Conservation (phyloP, 2,113 vertebrate species). For the Siphamia tubifer region DNA sequence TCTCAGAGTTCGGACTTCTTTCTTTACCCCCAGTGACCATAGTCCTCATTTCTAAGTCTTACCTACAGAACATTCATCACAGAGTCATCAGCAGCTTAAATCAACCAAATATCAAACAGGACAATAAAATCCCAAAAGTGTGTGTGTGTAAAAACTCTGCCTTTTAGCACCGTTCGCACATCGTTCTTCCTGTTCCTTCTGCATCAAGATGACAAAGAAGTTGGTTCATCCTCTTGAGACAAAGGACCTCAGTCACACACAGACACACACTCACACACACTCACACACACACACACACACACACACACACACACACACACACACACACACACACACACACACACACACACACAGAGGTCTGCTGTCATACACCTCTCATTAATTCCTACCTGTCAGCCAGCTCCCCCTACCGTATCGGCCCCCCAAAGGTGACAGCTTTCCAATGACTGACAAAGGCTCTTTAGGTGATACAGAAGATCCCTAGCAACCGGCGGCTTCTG, state of each 20-base stretch:
- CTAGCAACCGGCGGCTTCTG: conserved; percentile 73
- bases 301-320: too few relatives aligned
- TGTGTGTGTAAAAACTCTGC: too few relatives aligned
- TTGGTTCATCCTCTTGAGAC: conserved; percentile 74
- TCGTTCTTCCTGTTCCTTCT: conserved; percentile 28
- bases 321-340: conserved; percentile 23
- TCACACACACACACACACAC: conserved; percentile 25
- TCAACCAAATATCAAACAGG: too few relatives aligned
- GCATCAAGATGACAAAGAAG: conserved; percentile 55
- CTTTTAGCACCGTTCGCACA: too few relatives aligned
- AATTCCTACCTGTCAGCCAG: conserved; percentile 74
- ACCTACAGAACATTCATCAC: too few relatives aligned
- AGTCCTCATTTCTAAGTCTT: too few relatives aligned
- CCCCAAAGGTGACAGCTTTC: conserved; percentile 78
- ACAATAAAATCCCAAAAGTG: too few relatives aligned
- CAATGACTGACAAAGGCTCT: conserved; percentile 81
- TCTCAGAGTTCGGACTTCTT: too few relatives aligned
- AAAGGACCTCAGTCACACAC: conserved; percentile 65
- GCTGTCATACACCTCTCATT: conserved; percentile 80
- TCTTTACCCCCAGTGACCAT: too few relatives aligned
- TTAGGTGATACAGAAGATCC: conserved; percentile 82
- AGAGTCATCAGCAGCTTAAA: too few relatives aligned
- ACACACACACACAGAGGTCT: conserved; percentile 61
- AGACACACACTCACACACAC: conserved; percentile 40
- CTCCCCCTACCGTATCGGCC: conserved; percentile 69